Evolutionary conservation across 2,797 vertebrate species (phyloP), one percentile per base, ranked within the genome.

Genomic region (Platyrinchus mystaceus): DNA sequence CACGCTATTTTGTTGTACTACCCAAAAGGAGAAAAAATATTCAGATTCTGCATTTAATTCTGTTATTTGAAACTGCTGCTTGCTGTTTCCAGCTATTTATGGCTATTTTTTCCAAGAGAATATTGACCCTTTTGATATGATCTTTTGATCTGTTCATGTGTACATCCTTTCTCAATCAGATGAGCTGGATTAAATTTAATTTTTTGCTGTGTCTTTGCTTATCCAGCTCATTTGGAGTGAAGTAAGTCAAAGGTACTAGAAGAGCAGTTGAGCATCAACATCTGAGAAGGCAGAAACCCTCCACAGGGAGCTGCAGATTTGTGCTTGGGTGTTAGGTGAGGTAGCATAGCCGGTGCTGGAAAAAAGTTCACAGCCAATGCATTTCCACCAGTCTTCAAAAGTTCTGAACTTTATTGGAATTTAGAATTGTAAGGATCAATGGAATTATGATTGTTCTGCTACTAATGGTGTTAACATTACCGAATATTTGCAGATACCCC

Each of bases 401-500:
- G n/a, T 91, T 94, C 47, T 73, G 62, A 94, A 83, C 43, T 83
- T 47, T 91, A 63, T 36, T 59, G 44, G 66, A 88, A 75, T 83
- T 90, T 74, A 85, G 79, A 84, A 76, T 82, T 94, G 30, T 88
- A 93, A 92, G 55, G 73, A 70, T 90, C 87, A 69, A 59, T 67
- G 46, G 41, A 95, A 87, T 75, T 58, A 56, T 93, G 87, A 93
- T 59, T 94, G 73, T 93, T 79, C 91, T 97, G 64, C 49, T 96
- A 70, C 69, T 94, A 91, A 95, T 80, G 66, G 76, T 96, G 78
- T 96, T 85, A 92, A 97, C 77, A 2, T 96, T 96, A 74, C 77
- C 13, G 2, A 82, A 78, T 97, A 74, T 97, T 96, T 93, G 59
- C 98, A 99, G 99, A 99, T 93, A 97, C 95, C 10, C 99, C 98